Percentiles rank a stretch among this genome's conserved stretches.
Conservation (phyloP, 1,140 invertebrate species). For the Drosophila varians region DNA sequence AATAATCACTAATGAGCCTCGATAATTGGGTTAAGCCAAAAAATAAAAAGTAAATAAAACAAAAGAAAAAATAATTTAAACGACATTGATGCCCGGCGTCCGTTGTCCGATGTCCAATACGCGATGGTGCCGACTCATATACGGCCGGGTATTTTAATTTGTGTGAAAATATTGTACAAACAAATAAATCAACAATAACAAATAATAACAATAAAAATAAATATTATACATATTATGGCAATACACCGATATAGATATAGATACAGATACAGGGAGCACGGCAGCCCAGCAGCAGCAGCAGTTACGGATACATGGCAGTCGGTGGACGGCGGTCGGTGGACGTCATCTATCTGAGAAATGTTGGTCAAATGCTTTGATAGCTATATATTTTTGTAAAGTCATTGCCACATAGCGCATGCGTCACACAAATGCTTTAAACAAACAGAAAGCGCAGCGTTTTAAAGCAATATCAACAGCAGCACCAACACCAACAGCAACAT, state of each 20-base stretch:
- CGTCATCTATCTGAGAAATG: conserved; percentile 62
- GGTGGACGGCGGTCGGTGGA: conserved; percentile 24
- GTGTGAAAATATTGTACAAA: conserved; percentile 78
- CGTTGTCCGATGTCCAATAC: not conserved
- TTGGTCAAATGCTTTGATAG: conserved; percentile 65
- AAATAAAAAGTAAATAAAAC: conserved; percentile 37
- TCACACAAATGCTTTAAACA: conserved; percentile 62
- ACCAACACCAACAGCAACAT: conserved; percentile 36
- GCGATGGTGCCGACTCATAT: conserved; percentile 32
- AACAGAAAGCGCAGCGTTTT: conserved; percentile 72
- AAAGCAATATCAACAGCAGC: conserved; percentile 60
- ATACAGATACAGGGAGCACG: conserved; percentile 25
- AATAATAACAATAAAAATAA: conserved; percentile 78
- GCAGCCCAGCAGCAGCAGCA: conserved; percentile 1
- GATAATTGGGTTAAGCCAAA: conserved; percentile 72
- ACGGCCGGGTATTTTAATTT: conserved; percentile 73
- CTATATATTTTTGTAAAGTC: conserved; percentile 67
- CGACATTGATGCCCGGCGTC: conserved; percentile 16
- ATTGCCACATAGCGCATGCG: conserved; percentile 66
- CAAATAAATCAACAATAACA: conserved; percentile 75
- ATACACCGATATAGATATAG: conserved; percentile 29
- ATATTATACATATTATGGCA: conserved; percentile 66
- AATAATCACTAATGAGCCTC: conserved; percentile 74
- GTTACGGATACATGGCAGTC: conserved; percentile 8
- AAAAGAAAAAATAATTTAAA: conserved; percentile 33